These are phyloP conservation scores for Trichomalopsis sarcophagae DNA, from an alignment of 1,140 invertebrate species.

Conservation along the genomic window DNA sequence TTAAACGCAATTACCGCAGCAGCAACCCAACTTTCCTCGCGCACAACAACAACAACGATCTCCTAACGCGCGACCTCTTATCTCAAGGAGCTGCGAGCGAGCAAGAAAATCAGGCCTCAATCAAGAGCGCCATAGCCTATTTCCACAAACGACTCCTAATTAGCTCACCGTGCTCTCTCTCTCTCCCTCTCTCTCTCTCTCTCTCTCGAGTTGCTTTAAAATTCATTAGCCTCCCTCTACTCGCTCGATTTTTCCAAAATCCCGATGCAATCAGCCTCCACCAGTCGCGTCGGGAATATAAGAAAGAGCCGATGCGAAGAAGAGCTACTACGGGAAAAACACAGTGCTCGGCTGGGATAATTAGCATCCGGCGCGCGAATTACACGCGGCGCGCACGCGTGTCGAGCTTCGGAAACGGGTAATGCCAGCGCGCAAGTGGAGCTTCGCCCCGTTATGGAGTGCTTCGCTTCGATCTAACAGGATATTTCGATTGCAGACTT, in stretches of 20 bases:
- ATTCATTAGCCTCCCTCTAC: conserved; percentile 7
- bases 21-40: background rate
- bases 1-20: conserved; percentile 2
- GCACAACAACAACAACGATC: background rate
- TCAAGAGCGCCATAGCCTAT: conserved; percentile 6
- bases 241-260: conserved; percentile 28
- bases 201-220: background rate
- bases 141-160: conserved; percentile 23
- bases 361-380: conserved; percentile 37
- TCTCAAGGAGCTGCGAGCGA: background rate
- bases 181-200: background rate
- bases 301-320: background rate
- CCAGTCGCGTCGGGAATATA: background rate
- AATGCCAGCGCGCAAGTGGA: background rate
- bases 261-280: background rate
- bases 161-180: background rate
- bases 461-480: background rate
- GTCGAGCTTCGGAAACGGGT: background rate
- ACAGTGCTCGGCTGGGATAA: conserved; percentile 16
- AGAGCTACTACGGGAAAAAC: background rate
- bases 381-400: background rate
- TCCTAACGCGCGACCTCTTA: background rate
- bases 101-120: background rate
- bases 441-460: background rate
- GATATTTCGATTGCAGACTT: background rate